Conservation (phyloP, 1,140 invertebrate genomes). For the Trypoxylus dichotomus region DNA sequence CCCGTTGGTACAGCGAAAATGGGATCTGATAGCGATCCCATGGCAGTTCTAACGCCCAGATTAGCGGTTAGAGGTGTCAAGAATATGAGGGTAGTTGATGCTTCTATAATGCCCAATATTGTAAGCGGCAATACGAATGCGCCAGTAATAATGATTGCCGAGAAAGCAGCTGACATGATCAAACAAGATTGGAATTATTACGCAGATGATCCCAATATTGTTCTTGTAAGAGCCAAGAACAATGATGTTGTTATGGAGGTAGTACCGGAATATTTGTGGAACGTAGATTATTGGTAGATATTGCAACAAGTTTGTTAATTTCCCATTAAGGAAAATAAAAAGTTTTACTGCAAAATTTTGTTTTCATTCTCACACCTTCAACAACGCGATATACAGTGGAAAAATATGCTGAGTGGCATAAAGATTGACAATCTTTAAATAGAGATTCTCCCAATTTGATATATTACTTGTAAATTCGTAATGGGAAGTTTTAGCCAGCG, state of each 20-base stretch:
- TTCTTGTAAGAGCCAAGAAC: conserved; percentile 22
- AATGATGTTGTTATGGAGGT: conserved; percentile 12
- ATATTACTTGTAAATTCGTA: too few species aligned
- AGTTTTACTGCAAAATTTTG: too few species aligned
- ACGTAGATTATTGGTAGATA: conserved; percentile 33
- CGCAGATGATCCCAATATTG: conserved; percentile 27
- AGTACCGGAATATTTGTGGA: conserved; percentile 20
- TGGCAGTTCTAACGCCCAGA: conserved; percentile 67
- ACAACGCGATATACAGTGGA: too few species aligned
- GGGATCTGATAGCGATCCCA: conserved; percentile 65
- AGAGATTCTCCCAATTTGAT: too few species aligned
- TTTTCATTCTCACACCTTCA: too few species aligned
- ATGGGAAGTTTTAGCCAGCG: too few species aligned
- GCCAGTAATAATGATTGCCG: conserved; percentile 75
- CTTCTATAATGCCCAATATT: conserved; percentile 77
- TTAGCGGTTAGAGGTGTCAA: conserved; percentile 64
- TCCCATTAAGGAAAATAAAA: not conserved
- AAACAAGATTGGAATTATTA: conserved; percentile 58
- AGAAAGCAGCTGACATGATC: conserved; percentile 75
- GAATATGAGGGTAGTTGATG: conserved; percentile 77
- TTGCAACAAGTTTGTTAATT: too few species aligned
- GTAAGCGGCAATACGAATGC: conserved; percentile 76
- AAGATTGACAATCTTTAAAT: too few species aligned
- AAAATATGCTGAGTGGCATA: too few species aligned
- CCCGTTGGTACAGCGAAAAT: conserved; percentile 74